phyloP scores from a whole-genome alignment of 1,140 invertebrate genomes.

The Aporrectodea caliginosa region DNA sequence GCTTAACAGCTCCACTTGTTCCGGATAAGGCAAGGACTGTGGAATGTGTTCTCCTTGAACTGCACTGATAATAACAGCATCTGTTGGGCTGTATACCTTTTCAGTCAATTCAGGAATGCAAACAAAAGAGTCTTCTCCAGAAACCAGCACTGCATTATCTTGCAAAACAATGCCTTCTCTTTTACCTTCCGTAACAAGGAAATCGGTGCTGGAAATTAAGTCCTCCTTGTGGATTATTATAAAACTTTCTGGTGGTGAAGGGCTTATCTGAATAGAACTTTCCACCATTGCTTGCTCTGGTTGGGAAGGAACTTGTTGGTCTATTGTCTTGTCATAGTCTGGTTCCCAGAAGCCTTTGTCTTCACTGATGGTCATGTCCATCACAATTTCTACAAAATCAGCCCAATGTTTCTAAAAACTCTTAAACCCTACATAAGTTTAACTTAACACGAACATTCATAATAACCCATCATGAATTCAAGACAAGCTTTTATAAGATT shows the following conservation, averaged over 20 bases:
- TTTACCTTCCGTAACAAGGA: too few relatives aligned
- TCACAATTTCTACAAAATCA: neutral
- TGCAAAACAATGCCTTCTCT: too few relatives aligned
- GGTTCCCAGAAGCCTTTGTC: neutral
- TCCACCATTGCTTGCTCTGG: neutral
- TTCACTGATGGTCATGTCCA: neutral
- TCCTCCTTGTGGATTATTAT: neutral
- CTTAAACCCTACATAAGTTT: too few relatives aligned
- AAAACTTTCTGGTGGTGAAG: neutral
- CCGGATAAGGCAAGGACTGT: conserved; percentile 14
- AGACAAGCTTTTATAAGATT: too few relatives aligned
- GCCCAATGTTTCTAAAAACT: too few relatives aligned
- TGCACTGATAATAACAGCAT: conserved; percentile 9
- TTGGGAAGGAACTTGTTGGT: neutral
- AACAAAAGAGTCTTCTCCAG: neutral
- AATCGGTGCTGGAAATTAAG: neutral
- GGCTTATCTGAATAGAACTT: neutral
- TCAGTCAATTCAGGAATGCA: neutral
- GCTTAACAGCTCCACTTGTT: neutral
- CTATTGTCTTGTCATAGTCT: neutral
- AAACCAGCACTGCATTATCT: too few relatives aligned
- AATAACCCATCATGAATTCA: too few relatives aligned
- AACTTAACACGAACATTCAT: too few relatives aligned
- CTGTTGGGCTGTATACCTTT: conserved; percentile 19
- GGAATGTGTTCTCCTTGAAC: conserved; percentile 18